Evolutionary conservation across 2,113 vertebrate genomes (phyloP), one percentile per base, ranked within the genome.

Genomic region (Callospermophilus lateralis): DNA sequence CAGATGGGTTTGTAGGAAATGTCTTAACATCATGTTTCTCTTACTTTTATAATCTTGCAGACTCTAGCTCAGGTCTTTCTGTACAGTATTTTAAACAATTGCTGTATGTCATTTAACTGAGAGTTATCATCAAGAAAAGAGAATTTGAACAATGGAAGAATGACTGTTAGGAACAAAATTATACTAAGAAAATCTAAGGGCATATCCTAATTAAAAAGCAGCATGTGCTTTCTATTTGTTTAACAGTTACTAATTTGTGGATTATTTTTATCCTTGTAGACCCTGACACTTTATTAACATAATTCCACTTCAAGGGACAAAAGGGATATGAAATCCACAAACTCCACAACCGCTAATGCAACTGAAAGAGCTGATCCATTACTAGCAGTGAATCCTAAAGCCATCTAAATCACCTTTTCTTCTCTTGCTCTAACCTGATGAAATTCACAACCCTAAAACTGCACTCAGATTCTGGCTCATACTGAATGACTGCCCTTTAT

Each of bases 321-420:
- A 92, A 87, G 45, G 58, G 6, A 5, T 32, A 0, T 61, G n/a
- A 91, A 93, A 83, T 73, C 17, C 30, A 55, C n/a, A 70, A 48
- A 48, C 61, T 67, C 32, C 9, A 37, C 15, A 81, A 37, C 48
- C 8, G 68, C 7, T 70, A 90, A 74, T 78, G 26, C 34, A 63
- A 63, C 32, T 78, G 30, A 76, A 92, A 79, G 17, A 84, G 74
- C 13, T 55, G 32, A 70, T 79, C 3, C 2, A 53, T 19, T 79
- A 93, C 89, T n/a, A 61, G 48, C 65, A 90, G 79, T 39, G 30
- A 93, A 73, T 42, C 9, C 39, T 92, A 70, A 84, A 94, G 67
- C 45, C 67, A 37, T 28, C 20, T 1, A 2, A 15, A 61, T 95
- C 10, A 17, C 68, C 28, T 70, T 74, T 48, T 94, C n/a, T 58